Base-by-base conservation (phyloP, 2,113 vertebrate species). In the Hypanus sabinus region DNA sequence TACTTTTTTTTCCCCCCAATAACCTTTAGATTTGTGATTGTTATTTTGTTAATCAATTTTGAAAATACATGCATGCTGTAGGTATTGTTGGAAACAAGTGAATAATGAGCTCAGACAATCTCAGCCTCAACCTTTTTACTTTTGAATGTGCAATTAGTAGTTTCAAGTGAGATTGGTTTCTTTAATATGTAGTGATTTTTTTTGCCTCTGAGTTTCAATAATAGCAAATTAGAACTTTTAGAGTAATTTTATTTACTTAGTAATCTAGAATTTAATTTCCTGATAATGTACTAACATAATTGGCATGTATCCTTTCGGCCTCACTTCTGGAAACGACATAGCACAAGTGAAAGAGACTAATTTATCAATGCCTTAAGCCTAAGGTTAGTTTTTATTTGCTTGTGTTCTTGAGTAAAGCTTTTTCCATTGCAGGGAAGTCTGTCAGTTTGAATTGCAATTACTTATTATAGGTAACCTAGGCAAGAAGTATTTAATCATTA, bases 111-210 rank as follows among this genome's bases (percentile, higher is more conserved):
- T 76, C 75, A n/a, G 75, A 76, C 27, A n/a, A 76, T 76, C 27
- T 76, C 9, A 10, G 75, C 10, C 68, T 70, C 2, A 18, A 70
- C 11, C 68, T 70, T 70, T 2, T 70, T 70, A 18, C 68, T 70
- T 70, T 70, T 70, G 11, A 76, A 76, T n/a, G 75, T 76, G 27
- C 30, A 76, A 76, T n/a, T 10, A 76, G 30, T 76, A 30, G 30
- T 10, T n/a, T 76, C 30, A 79, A 73, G 76, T 79, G n/a, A 79
- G 76, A 36, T 76, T 76, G n/a, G 76, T 36, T 79, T 79, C 8
- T 79, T 79, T n/a, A 79, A 79, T 79, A 79, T 79, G n/a, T 14
- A 36, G 76, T 79, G 76, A 16, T 79, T 79, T 79, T 79, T 79
- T 10, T n/a, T 76, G 8, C 76, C 10, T 36, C 70, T 14, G 11